Base-by-base conservation (phyloP, 2,888 invertebrate species). In the Dyspetes luteomarginatus region DNA sequence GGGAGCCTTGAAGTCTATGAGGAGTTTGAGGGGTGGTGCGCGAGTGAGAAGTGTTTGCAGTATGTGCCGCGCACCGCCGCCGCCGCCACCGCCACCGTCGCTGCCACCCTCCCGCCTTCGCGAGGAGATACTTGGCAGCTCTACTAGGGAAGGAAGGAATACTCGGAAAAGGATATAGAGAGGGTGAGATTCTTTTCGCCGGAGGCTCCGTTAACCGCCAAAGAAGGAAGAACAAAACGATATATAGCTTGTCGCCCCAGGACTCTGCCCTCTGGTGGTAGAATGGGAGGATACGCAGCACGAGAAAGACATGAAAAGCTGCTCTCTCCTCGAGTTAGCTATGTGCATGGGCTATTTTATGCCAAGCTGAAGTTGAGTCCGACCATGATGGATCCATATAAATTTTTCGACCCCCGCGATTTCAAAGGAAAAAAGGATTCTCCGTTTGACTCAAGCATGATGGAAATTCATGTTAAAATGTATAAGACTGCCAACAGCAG, bases 1-100 rank as follows among this genome's bases (percentile, higher is more conserved):
- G 43, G 62, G 75, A 65, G 65, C n/a, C n/a, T 75, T 45, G 75
- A 71, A 43, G 69, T 71, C 67, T 52, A 43, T 56, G 22, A 22
- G 43, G 43, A 65, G 17, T 1, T 41, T n/a, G n/a, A 43, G 41
- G 62, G 41, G 62, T 43, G 24, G 41, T 22, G 12, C 12, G 36
- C 36, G 36, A 36, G 36, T 36, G 36, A 36, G 36, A 36, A 12
- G 12, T 36, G 36, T 36, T 7, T 36, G 36, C 36, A 36, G 36
- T 36, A 36, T 12, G 36, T 12, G 7, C 2, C 9, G 36, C 7
- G 36, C 36, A 36, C n/a, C n/a, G n/a, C n/a, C n/a, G n/a, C n/a
- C n/a, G n/a, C n/a, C n/a, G n/a, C n/a, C n/a, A n/a, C n/a, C n/a
- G n/a, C n/a, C n/a, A n/a, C n/a, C n/a, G n/a, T n/a, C n/a, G n/a